Percentiles rank a stretch among this genome's conserved stretches.
These are phyloP conservation scores for Orcinus orca DNA, from an alignment of 2,113 vertebrate species.

Conservation along the genomic window DNA sequence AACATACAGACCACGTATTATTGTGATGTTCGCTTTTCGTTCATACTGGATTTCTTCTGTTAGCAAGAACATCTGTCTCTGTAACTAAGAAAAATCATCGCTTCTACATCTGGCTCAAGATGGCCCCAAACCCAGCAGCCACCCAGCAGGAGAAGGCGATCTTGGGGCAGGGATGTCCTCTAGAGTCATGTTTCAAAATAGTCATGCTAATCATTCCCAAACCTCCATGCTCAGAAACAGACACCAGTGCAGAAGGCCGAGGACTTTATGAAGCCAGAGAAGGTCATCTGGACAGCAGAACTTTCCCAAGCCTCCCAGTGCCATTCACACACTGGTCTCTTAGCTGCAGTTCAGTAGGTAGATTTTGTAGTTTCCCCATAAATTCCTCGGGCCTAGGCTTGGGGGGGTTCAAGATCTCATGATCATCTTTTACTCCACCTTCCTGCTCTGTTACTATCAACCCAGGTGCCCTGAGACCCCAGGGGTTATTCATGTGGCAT, in stretches of 20 bases:
- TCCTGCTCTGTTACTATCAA: constrained; percentile 2
- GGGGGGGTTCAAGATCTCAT: neutral
- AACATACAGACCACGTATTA: neutral
- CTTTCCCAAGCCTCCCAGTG: neutral
- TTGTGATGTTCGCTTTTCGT: neutral
- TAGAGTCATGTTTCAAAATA: neutral
- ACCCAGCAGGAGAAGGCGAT: neutral
- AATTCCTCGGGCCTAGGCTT: neutral
- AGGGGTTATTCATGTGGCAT: neutral
- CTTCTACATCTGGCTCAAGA: neutral
- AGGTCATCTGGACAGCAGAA: neutral
- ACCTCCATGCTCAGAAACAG: neutral
- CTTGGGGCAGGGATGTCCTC: too few species aligned
- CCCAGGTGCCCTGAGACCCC: neutral
- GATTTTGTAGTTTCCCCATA: neutral
- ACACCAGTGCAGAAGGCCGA: neutral
- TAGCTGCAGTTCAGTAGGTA: neutral
- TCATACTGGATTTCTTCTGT: neutral
- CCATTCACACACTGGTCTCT: neutral
- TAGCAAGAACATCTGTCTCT: neutral
- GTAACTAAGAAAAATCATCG: neutral
- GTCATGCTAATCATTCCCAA: neutral
- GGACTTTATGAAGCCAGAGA: neutral
- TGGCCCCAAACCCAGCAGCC: neutral
- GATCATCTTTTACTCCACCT: constrained; percentile 5